Percentiles rank a stretch among this genome's conserved stretches.
phyloP scores from a whole-genome alignment of 2,113 vertebrate genomes.

The Brevimyrus niger region DNA sequence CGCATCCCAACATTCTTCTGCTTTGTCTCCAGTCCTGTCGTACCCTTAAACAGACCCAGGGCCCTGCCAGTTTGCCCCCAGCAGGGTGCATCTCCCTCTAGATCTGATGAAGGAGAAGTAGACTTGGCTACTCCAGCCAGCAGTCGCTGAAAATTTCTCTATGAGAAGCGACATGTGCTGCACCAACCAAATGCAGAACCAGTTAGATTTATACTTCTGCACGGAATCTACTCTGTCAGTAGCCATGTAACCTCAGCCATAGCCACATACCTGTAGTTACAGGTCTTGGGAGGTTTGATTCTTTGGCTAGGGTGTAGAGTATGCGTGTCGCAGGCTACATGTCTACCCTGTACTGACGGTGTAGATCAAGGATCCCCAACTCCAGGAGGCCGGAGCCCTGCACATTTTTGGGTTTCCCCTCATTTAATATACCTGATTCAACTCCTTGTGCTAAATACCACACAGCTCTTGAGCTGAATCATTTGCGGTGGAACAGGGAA shows the following conservation, averaged over 20 bases:
- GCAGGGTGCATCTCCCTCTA: background rate
- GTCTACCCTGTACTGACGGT: background rate
- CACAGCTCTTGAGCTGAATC: too few species aligned
- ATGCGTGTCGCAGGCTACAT: background rate
- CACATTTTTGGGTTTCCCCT: too few species aligned
- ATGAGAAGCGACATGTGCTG: background rate
- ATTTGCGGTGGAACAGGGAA: too few species aligned
- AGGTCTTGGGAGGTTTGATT: too few species aligned
- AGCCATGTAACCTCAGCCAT: background rate
- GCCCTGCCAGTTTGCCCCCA: background rate
- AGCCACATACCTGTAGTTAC: background rate
- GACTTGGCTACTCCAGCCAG: background rate
- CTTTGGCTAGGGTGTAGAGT: too few species aligned
- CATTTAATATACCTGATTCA: too few species aligned
- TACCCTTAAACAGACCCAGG: background rate
- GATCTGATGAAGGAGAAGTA: background rate
- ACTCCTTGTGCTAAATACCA: too few species aligned
- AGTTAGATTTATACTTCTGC: background rate
- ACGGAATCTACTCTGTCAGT: background rate
- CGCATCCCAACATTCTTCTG: background rate
- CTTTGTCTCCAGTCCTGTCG: background rate
- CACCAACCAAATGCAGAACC: background rate
- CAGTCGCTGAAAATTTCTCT: background rate
- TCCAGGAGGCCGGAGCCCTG: too few species aligned
- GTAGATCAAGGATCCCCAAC: too few species aligned